Conservation (phyloP, 2,113 vertebrate genomes). For the Marcusenius ussheri region DNA sequence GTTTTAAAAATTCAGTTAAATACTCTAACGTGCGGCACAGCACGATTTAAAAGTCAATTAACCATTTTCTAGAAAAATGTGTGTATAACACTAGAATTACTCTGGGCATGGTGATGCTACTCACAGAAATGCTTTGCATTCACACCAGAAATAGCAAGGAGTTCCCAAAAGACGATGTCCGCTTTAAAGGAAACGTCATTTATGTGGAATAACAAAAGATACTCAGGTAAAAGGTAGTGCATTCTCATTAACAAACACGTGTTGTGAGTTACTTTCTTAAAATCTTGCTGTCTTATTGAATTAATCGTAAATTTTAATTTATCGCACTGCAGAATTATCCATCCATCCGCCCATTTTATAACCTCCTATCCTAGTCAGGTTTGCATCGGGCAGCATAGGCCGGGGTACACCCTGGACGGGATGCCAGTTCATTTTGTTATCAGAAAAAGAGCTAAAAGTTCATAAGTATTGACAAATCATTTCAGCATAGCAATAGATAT, state of each 20-base stretch:
- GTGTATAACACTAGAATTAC: not conserved
- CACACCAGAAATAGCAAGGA: not conserved
- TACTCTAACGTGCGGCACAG: not conserved
- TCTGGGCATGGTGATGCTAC: not conserved
- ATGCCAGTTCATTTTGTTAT: not conserved
- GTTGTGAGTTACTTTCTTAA: too few relatives aligned
- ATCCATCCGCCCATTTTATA: not conserved
- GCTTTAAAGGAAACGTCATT: not conserved
- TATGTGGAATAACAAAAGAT: not conserved
- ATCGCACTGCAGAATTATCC: too few relatives aligned
- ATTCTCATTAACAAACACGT: not conserved
- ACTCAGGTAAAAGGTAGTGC: not conserved
- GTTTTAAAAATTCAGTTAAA: not conserved
- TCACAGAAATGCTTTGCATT: not conserved
- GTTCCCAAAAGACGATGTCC: not conserved
- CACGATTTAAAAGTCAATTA: not conserved
- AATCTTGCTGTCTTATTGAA: too few relatives aligned
- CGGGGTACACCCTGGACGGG: not conserved
- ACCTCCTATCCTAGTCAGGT: not conserved
- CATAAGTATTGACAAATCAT: not conserved
- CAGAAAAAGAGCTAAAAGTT: not conserved
- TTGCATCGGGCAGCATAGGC: not conserved
- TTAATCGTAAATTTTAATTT: too few relatives aligned
- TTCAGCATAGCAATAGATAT: not conserved
- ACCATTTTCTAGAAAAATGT: not conserved